Percentiles rank a stretch among this genome's conserved stretches.
Evolutionary conservation across 2,797 vertebrate genomes (phyloP).

Genomic region (Gallirallus australis): DNA sequence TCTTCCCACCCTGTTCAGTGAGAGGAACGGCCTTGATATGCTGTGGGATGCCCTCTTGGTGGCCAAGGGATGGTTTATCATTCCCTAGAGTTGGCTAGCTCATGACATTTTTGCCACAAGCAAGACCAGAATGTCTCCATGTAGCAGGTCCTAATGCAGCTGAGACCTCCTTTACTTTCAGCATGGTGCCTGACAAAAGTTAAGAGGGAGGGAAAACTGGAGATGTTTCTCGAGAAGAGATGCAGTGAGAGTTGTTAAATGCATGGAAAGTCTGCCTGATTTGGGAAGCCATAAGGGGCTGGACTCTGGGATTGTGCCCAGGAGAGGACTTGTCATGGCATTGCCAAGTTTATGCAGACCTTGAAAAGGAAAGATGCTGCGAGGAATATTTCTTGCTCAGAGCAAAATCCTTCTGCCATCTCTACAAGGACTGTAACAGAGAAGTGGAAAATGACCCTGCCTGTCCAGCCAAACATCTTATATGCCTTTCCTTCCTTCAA

Average conservation of each 20-base stretch:
- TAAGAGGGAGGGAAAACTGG: not conserved
- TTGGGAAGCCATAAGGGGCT: not conserved
- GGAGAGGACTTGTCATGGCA: not conserved
- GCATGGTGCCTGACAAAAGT: not conserved
- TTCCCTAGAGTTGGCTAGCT: rapidly evolving
- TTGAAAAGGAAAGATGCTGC: not conserved
- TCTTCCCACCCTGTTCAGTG: rapidly evolving
- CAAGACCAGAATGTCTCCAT: too few relatives aligned
- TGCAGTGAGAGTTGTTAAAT: not conserved
- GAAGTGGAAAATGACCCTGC: not conserved
- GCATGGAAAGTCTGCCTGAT: not conserved
- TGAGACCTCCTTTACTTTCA: not conserved
- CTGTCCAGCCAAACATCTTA: not conserved
- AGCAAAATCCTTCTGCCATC: not conserved
- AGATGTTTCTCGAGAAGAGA: not conserved
- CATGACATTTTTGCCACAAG: rapidly evolving
- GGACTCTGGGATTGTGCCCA: rapidly evolving
- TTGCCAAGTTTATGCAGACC: not conserved
- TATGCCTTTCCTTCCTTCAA: not conserved
- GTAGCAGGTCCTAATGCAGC: rapidly evolving
- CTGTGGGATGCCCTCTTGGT: not conserved
- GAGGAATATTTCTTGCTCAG: not conserved
- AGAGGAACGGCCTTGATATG: not conserved
- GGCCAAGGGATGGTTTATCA: not conserved
- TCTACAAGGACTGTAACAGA: not conserved